Conservation (phyloP, 1,140 invertebrate species). For the Tetramorium alpestre region DNA sequence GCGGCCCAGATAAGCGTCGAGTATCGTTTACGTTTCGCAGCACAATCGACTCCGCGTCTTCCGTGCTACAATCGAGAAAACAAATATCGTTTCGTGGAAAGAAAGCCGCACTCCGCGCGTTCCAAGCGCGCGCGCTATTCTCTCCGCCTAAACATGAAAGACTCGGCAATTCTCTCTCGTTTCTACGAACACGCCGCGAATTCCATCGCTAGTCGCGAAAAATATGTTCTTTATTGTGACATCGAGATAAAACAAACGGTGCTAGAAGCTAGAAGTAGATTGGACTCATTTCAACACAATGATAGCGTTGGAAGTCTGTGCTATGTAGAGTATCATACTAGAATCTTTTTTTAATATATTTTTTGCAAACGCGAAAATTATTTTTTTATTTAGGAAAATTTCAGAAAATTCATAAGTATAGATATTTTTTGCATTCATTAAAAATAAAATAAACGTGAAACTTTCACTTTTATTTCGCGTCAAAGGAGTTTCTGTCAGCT, state of each 20-base stretch:
- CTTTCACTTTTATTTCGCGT: background rate
- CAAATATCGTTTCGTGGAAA: constrained; percentile 44
- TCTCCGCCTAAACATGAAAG: constrained; percentile 11
- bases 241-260: background rate
- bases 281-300: background rate
- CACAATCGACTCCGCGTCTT: constrained; percentile 33
- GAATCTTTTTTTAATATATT: background rate
- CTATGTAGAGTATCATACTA: background rate
- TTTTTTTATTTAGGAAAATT: background rate
- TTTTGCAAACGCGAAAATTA: background rate
- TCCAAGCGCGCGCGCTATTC: constrained; percentile 11
- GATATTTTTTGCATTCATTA: background rate
- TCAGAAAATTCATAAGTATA: background rate
- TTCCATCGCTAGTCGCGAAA: background rate
- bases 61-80: constrained; percentile 28
- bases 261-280: background rate
- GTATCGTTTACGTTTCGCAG: constrained; percentile 31
- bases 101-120: constrained; percentile 24
- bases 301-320: background rate
- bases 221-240: background rate
- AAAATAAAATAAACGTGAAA: background rate
- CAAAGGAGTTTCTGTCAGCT: background rate
- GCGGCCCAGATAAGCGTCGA: constrained; percentile 18
- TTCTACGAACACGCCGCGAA: background rate
- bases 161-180: background rate